Percentiles rank a stretch among this genome's conserved stretches.
Evolutionary conservation across 2,113 vertebrate species (phyloP).

Genomic region (Ciconia boyciana): DNA sequence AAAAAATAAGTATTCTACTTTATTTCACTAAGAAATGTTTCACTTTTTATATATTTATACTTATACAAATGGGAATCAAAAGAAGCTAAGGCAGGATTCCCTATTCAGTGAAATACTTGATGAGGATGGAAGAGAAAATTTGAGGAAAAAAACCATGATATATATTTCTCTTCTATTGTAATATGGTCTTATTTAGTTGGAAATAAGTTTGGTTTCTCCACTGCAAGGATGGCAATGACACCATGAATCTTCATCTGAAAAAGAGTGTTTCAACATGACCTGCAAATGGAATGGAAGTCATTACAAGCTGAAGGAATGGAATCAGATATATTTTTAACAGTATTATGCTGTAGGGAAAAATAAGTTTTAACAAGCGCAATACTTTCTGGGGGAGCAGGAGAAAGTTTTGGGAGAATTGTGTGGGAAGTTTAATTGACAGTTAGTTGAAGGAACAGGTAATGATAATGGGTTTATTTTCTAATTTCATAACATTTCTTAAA

Average conservation of each 20-base stretch:
- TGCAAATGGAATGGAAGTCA: background rate
- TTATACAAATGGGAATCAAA: background rate
- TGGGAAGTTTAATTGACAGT: background rate
- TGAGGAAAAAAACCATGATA: background rate
- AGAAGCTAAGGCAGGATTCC: background rate
- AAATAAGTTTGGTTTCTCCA: background rate
- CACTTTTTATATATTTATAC: background rate
- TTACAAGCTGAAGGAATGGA: background rate
- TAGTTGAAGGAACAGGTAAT: background rate
- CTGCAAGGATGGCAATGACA: background rate
- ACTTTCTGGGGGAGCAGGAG: background rate
- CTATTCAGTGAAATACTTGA: background rate
- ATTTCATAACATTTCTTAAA: background rate
- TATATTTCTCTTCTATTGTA: background rate
- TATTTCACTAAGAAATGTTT: background rate
- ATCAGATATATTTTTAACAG: background rate
- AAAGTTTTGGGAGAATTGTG: background rate
- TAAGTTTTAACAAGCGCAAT: background rate
- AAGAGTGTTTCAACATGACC: background rate
- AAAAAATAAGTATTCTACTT: background rate
- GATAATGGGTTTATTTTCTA: background rate
- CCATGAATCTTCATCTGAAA: background rate
- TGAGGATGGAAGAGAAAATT: background rate
- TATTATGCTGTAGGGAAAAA: background rate
- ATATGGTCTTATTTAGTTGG: rapidly evolving